Evolutionary conservation across 2,888 invertebrate genomes (phyloP).

Genomic region (Epinotia bilunana): DNA sequence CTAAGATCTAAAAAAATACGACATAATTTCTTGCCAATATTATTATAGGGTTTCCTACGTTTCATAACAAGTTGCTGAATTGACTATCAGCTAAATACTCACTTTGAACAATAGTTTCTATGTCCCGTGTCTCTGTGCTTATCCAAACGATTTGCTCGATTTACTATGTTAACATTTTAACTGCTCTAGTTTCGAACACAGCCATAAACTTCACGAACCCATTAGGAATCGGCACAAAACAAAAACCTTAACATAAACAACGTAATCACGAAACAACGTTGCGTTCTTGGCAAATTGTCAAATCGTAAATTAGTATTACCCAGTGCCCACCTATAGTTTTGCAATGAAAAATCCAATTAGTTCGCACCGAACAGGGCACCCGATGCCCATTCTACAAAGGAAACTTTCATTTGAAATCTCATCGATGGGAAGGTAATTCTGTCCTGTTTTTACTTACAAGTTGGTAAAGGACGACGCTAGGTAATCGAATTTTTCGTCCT

Average conservation of each 20-base stretch:
- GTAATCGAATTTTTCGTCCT: constrained; percentile 10
- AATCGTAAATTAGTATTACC: constrained; percentile 53
- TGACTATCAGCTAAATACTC: too few species aligned
- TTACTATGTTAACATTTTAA: constrained; percentile 17
- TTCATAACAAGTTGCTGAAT: too few species aligned
- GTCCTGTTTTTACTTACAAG: constrained; percentile 20
- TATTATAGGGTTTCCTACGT: too few species aligned
- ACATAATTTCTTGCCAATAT: too few species aligned
- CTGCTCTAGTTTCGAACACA: neutral
- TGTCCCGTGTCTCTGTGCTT: too few species aligned
- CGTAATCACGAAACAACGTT: constrained; percentile 40
- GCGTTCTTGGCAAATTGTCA: constrained; percentile 48
- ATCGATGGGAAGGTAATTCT: neutral
- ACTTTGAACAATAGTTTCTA: too few species aligned
- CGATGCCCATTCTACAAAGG: neutral
- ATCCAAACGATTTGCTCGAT: neutral
- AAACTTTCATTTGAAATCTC: constrained; percentile 6
- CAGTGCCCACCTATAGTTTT: constrained; percentile 50
- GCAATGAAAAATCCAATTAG: constrained; percentile 62
- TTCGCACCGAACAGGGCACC: constrained; percentile 37
- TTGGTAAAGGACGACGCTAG: constrained; percentile 27
- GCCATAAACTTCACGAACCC: constrained; percentile 32
- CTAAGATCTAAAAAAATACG: too few species aligned
- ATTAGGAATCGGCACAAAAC: constrained; percentile 38
- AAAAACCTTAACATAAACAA: constrained; percentile 41